Conservation (phyloP, 2,113 vertebrate species). For the Aphelocoma coerulescens region DNA sequence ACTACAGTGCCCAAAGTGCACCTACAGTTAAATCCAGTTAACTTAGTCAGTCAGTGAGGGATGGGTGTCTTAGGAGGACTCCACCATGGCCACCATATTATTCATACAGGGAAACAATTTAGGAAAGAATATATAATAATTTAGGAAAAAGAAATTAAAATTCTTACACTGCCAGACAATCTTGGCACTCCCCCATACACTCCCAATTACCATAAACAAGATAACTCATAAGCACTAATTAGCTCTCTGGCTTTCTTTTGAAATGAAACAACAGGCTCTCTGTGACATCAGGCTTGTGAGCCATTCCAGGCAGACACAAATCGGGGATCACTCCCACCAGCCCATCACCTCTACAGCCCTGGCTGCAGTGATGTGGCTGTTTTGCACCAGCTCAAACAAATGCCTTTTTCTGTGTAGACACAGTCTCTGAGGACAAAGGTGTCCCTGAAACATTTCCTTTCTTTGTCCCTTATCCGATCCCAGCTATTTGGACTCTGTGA, state of each 20-base stretch:
- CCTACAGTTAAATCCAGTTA: not conserved
- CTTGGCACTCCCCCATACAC: not conserved
- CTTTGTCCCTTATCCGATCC: not conserved
- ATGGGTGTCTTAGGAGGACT: not conserved
- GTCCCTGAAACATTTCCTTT: not conserved
- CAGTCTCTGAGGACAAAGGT: not conserved
- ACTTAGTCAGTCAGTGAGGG: not conserved
- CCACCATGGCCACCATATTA: not conserved
- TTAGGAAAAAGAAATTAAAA: not conserved
- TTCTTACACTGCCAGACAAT: not conserved
- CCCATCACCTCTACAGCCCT: fast-evolving
- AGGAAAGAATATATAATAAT: not conserved
- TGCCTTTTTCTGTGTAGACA: not conserved
- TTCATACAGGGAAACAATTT: not conserved
- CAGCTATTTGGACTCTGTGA: not conserved
- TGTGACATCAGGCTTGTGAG: not conserved
- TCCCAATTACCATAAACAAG: not conserved
- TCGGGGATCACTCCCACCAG: fast-evolving
- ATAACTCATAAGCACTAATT: not conserved
- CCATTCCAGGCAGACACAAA: not conserved
- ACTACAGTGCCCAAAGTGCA: not conserved
- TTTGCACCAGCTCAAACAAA: not conserved
- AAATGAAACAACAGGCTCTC: not conserved
- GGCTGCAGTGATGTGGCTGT: not conserved
- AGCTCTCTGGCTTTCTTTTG: not conserved